Percentiles rank a stretch among this genome's conserved stretches.
These are phyloP conservation scores for Heliornis fulica DNA, from an alignment of 2,113 vertebrate genomes.

Conservation along the genomic window DNA sequence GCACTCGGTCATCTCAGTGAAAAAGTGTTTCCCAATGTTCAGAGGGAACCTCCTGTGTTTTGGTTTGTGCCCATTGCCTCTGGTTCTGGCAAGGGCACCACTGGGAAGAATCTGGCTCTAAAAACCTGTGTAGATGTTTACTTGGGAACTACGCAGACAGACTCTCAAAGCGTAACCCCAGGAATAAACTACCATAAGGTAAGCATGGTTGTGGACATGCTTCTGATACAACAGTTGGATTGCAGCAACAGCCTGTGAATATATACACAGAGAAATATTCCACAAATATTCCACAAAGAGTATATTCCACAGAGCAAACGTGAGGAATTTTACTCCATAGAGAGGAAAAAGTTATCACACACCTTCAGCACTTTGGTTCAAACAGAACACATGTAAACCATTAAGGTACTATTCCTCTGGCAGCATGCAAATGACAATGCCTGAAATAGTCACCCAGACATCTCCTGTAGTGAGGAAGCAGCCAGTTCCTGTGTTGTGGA, in stretches of 20 bases:
- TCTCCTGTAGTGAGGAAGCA: neutral
- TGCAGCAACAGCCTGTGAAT: neutral
- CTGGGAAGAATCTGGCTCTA: neutral
- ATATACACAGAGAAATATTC: too few species aligned
- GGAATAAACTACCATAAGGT: neutral
- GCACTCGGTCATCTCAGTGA: neutral
- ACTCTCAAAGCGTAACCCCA: neutral
- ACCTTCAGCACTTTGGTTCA: neutral
- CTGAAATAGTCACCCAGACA: neutral
- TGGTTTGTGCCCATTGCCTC: neutral
- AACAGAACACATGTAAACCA: neutral
- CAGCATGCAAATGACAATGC: too few species aligned
- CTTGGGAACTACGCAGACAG: neutral
- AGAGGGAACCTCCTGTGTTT: neutral
- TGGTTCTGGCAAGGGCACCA: neutral
- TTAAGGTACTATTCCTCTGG: neutral
- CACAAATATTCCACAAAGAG: too few species aligned
- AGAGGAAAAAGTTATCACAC: neutral
- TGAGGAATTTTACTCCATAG: neutral
- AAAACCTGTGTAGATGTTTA: neutral
- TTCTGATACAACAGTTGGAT: neutral
- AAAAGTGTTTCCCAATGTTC: neutral
- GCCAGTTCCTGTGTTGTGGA: neutral
- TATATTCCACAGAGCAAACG: fast-evolving
- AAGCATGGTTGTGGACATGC: neutral